Evolutionary conservation across 2,113 vertebrate species (phyloP), one percentile per base, ranked within the genome.

Genomic region (Albula goreensis): DNA sequence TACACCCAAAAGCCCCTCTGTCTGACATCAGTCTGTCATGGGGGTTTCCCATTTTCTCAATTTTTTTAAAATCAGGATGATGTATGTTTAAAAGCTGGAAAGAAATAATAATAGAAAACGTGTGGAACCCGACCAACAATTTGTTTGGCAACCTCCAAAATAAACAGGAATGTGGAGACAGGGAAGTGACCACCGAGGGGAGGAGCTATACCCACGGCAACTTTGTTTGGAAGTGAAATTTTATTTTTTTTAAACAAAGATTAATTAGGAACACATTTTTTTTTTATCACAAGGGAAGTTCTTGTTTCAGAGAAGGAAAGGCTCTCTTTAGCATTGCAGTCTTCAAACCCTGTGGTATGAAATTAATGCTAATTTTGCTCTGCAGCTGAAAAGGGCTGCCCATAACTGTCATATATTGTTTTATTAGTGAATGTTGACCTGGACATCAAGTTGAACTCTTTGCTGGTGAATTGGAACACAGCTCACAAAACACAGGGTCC

Each of bases 391-490:
- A 70, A 48, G 9, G 81, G 63, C 80, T 86, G 17, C 10, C 6
- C 70, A 56, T 66, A 85, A 85, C 48, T 87, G 80, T 85, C 63
- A 50, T 88, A 88, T 88, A 88, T 78, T 84, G 10, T 85, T 25
- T 19, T 86, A 52, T 86, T 70, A 78, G 81, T 50, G 66, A 88
- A 86, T 83, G 57, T 31, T 89, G 78, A 79, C 82, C 81, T 77
- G 90, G 80, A 88, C 78, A 53, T 86, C 70, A 85, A 63, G 79
- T 63, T 87, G n/a, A 84, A 88, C 77, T 88, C 78, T 86, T 84
- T 49, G 85, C n/a, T 6, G 78, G 56, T 70, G 80, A 82, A 60
- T 63, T 77, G 60, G 49, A 63, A 78, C 85, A 86, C 78, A 50
- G 1, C 1, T 49, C 6, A 31, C 8, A 87, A 83, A 86, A 83